phyloP scores from a whole-genome alignment of 2,113 vertebrate genomes.

The Casuarius casuarius region DNA sequence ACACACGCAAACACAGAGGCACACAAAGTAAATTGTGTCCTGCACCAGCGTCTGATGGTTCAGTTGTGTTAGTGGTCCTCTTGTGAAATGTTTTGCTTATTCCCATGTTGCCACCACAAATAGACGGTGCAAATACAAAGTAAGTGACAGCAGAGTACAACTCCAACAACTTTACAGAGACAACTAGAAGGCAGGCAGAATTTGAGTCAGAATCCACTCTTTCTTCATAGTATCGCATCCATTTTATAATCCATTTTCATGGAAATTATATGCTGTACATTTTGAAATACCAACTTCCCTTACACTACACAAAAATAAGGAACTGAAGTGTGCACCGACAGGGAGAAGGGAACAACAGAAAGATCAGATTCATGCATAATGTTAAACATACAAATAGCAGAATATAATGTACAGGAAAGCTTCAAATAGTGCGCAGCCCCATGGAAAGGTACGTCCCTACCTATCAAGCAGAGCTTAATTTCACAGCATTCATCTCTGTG shows the following conservation, averaged over 20 bases:
- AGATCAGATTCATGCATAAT: not conserved
- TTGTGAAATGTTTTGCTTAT: not conserved
- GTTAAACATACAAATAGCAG: not conserved
- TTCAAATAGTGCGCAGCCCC: not conserved
- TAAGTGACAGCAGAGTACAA: not conserved
- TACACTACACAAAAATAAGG: not conserved
- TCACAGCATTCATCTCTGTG: conserved; percentile 65
- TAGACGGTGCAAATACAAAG: not conserved
- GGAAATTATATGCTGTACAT: not conserved
- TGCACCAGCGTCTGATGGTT: not conserved
- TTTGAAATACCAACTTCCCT: not conserved
- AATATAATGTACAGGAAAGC: not conserved
- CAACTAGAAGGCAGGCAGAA: not conserved
- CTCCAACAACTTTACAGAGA: not conserved
- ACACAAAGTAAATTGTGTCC: not conserved
- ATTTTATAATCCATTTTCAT: not conserved
- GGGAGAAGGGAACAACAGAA: not conserved
- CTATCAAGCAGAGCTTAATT: conserved; percentile 33
- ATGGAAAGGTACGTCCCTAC: conserved; percentile 9
- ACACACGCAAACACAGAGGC: not conserved
- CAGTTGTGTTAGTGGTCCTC: not conserved
- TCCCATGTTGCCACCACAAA: not conserved
- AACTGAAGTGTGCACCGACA: not conserved
- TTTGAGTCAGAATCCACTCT: not conserved
- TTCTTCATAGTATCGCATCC: not conserved